These are phyloP conservation scores for Diabrotica virgifera DNA, from an alignment of 1,140 invertebrate genomes.

Conservation along the genomic window DNA sequence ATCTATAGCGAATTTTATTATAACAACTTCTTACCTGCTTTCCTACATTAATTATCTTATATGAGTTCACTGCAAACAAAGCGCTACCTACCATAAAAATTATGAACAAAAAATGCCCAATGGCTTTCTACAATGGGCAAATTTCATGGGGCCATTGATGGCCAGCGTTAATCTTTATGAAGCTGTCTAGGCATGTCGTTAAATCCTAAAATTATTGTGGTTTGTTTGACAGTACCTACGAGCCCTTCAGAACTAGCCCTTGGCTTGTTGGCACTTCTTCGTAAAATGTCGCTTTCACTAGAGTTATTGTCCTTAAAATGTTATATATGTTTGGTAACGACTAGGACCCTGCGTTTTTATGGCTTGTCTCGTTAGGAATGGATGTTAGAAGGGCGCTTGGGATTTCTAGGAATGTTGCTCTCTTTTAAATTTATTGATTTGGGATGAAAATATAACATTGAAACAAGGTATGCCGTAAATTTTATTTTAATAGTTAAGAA, in stretches of 20 bases:
- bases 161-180: slow-evolving; percentile 7
- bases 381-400: neutral
- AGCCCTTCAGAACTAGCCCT: slow-evolving; percentile 10
- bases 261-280: slow-evolving; percentile 12
- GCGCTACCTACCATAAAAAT: neutral
- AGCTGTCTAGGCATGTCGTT: slow-evolving; percentile 21
- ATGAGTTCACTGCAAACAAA: neutral
- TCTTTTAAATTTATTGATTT: slow-evolving; percentile 1
- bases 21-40: neutral
- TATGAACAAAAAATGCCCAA: neutral
- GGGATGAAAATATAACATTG: neutral
- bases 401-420: slow-evolving; percentile 2
- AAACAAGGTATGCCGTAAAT: neutral
- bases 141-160: neutral
- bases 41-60: neutral
- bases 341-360: neutral
- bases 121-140: neutral
- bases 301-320: slow-evolving; percentile 23
- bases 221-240: slow-evolving; percentile 31
- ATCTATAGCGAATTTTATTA: slow-evolving; percentile 1
- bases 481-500: neutral
- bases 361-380: neutral
- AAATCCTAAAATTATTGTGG: slow-evolving; percentile 34
- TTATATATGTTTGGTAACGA: slow-evolving; percentile 12
- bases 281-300: slow-evolving; percentile 20